Evolutionary conservation across 2,888 invertebrate species (phyloP), one percentile per base, ranked within the genome.

Genomic region (Apeira syringaria): DNA sequence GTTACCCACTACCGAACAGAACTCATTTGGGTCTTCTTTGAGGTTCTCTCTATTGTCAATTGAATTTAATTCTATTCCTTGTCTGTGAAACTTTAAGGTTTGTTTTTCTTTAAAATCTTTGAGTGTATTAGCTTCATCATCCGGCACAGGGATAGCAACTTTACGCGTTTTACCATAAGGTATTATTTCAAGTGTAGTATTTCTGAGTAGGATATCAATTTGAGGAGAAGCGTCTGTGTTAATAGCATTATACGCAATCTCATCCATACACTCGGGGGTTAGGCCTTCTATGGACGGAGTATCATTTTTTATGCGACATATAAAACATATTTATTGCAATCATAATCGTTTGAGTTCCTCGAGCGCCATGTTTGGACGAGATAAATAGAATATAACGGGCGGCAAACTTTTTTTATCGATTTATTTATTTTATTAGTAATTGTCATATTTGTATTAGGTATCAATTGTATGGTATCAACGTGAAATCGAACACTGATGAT

Each of bases 201-300:
- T 37, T 27, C 52, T 52, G 59, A 74, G 77, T 71, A 76, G 80
- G 87, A 86, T 88, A 88, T 88, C 87, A 88, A 87, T 87, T 87
- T 87, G 87, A 87, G 83, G 80, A 88, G 86, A 84, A 89, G 88
- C 89, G 89, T 89, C 89, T 88, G 89, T 88, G 87, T 83, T 89
- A 89, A 89, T 89, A 89, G 89, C 86, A 87, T 89, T 89, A 89
- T 85, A 79, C 86, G 84, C 88, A 89, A 89, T 89, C 89, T 89
- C 88, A 86, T 87, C 88, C 85, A 88, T 87, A 89, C 89, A 89
- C 78, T 84, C 86, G 85, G 66, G 86, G 85, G 85, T 81, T 80
- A 82, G 78, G 80, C 78, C 79, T 78, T 74, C 81, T 79, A 81
- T 75, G 71, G 72, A 68, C 68, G 79, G 73, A 81, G 78, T 82